phyloP scores from a whole-genome alignment of 2,797 vertebrate genomes.

The Danio jaintianensis region DNA sequence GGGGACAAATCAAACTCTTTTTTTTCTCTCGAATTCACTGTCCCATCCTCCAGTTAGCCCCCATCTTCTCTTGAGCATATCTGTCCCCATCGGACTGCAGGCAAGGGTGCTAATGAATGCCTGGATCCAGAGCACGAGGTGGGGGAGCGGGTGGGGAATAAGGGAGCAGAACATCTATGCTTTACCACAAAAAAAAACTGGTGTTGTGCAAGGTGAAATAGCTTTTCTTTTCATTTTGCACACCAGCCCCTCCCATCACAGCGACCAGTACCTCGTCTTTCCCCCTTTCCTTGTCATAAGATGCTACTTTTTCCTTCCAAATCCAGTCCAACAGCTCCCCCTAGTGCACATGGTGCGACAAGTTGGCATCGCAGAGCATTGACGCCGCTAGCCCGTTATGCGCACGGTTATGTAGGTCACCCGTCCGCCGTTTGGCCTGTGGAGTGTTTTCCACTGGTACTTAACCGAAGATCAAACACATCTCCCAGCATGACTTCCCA shows the following conservation, averaged over 20 bases:
- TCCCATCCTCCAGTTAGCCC: constrained; percentile 78
- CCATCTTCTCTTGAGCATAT: constrained; percentile 52
- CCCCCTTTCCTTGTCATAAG: constrained; percentile 60
- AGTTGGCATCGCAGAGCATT: constrained; percentile 71
- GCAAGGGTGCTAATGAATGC: constrained; percentile 70
- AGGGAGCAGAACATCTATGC: constrained; percentile 73
- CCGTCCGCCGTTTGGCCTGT: constrained; percentile 69
- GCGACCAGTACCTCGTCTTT: constrained; percentile 71
- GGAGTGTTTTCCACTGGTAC: constrained; percentile 61
- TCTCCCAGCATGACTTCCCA: constrained; percentile 58
- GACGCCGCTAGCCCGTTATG: constrained; percentile 66
- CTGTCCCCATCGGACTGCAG: constrained; percentile 55
- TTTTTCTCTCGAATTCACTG: constrained; percentile 64
- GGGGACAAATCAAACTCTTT: constrained; percentile 81
- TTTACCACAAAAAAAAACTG: constrained; percentile 72
- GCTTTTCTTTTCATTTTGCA: constrained; percentile 84
- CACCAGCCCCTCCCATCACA: constrained; percentile 75
- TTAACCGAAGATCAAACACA: constrained; percentile 60
- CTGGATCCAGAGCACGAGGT: constrained; percentile 71
- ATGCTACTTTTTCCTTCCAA: constrained; percentile 59
- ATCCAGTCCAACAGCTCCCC: constrained; percentile 96
- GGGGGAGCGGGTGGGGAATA: constrained; percentile 60
- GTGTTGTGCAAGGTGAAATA: constrained; percentile 87
- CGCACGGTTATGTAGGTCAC: constrained; percentile 72
- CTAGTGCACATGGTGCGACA: constrained; percentile 83